phyloP scores from a whole-genome alignment of 1,140 invertebrate species.

The Zaprionus capensis region DNA sequence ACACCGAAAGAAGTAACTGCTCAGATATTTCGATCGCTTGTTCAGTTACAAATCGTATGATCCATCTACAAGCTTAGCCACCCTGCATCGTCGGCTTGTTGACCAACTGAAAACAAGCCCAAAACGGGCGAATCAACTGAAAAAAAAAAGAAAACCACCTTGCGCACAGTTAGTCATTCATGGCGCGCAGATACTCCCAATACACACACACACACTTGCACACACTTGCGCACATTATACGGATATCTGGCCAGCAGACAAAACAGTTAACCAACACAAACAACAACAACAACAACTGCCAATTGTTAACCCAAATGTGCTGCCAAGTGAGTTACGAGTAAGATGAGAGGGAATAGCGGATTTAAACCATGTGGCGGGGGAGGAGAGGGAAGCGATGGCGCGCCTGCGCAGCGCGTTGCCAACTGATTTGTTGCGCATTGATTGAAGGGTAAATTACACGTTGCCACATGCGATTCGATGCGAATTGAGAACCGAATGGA shows the following conservation, averaged over 20 bases:
- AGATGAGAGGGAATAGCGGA: constrained; percentile 12
- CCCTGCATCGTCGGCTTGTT: constrained; percentile 9
- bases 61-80: not conserved
- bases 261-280: constrained; percentile 71
- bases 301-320: constrained; percentile 82
- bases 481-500: constrained; percentile 42
- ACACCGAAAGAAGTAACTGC: not conserved
- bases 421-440: constrained; percentile 80
- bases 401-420: constrained; percentile 75
- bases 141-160: constrained; percentile 67
- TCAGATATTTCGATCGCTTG: constrained; percentile 6
- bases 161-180: constrained; percentile 79
- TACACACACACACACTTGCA: constrained; percentile 22
- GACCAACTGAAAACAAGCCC: constrained; percentile 30
- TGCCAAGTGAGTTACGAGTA: constrained; percentile 69
- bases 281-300: constrained; percentile 27
- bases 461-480: constrained; percentile 79
- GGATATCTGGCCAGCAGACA: constrained; percentile 61
- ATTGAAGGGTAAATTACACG: constrained; percentile 81
- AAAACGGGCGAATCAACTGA: not conserved
- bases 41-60: not conserved
- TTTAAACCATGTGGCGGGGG: not conserved
- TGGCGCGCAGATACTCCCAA: constrained; percentile 33
- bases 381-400: constrained; percentile 41
- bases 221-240: constrained; percentile 7